Conservation (phyloP, 2,797 vertebrate species). For the Graptemys geographica region DNA sequence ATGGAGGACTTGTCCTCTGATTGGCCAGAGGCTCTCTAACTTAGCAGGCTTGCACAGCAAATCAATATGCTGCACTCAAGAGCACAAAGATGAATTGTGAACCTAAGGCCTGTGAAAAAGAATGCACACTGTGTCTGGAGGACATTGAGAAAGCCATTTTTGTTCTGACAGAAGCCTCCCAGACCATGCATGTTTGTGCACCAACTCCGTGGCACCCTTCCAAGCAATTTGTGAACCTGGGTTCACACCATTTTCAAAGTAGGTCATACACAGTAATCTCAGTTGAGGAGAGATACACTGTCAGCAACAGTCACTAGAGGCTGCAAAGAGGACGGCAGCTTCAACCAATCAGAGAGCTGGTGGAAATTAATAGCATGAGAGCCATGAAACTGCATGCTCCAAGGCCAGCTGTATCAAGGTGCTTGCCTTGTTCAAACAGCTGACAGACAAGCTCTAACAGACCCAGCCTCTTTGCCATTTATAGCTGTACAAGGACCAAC, state of each 20-base stretch:
- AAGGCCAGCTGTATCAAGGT: conserved; percentile 42
- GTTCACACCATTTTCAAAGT: conserved; percentile 83
- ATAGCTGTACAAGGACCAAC: conserved; percentile 60
- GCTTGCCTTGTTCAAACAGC: conserved; percentile 60
- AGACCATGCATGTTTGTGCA: conserved; percentile 67
- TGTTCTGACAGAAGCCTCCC: conserved; percentile 53
- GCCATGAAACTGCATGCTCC: neutral
- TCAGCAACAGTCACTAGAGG: conserved; percentile 67
- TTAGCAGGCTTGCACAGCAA: conserved; percentile 76
- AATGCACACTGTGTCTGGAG: conserved; percentile 54
- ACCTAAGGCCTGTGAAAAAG: conserved; percentile 55
- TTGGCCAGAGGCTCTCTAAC: conserved; percentile 81
- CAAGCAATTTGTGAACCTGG: conserved; percentile 80
- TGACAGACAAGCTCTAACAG: conserved; percentile 41
- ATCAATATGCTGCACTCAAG: conserved; percentile 78
- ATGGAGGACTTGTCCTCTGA: conserved; percentile 78
- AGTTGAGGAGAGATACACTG: conserved; percentile 61
- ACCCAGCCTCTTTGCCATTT: conserved; percentile 56
- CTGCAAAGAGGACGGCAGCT: conserved; percentile 54
- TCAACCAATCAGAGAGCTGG: conserved; percentile 23
- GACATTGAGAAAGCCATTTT: conserved; percentile 32
- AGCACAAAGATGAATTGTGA: conserved; percentile 78
- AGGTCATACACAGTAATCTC: conserved; percentile 80
- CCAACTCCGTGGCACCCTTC: conserved; percentile 70
- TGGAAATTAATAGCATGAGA: conserved; percentile 13